Evolutionary conservation across 2,797 vertebrate genomes (phyloP).

Genomic region (Acanthis flammea): DNA sequence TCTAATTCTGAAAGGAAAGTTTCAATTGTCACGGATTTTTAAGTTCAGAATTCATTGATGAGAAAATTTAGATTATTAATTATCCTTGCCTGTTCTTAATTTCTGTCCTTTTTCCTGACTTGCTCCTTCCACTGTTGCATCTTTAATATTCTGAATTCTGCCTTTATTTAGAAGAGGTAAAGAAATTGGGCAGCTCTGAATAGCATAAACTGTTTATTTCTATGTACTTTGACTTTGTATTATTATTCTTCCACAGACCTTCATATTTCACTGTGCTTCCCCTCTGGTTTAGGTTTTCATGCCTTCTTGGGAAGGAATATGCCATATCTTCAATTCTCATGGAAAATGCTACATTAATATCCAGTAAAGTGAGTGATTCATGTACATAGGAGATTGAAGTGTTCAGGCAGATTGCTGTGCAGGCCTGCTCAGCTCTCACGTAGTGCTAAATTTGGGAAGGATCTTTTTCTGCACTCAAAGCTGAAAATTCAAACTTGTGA

Average conservation of each 20-base stretch:
- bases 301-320: background rate
- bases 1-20: background rate
- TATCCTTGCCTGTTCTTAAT: fast-evolving
- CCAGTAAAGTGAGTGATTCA: background rate
- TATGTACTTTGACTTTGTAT: background rate
- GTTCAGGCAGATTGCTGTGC: background rate
- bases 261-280: background rate
- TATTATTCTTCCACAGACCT: background rate
- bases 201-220: background rate
- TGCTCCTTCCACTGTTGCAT: background rate
- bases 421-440: background rate
- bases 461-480: conserved; percentile 4
- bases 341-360: background rate
- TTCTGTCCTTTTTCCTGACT: background rate
- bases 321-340: background rate
- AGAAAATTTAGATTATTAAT: background rate
- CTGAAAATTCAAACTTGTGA: background rate
- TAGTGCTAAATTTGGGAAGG: background rate
- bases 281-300: background rate
- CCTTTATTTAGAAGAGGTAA: background rate
- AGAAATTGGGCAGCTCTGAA: background rate
- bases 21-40: background rate
- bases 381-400: background rate
- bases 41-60: background rate
- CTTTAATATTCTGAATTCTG: background rate